A percentile compares a stretch with the other conserved stretches of the same genome.
Evolutionary conservation across 1,140 invertebrate genomes (phyloP).

Genomic region (Achroia grisella): DNA sequence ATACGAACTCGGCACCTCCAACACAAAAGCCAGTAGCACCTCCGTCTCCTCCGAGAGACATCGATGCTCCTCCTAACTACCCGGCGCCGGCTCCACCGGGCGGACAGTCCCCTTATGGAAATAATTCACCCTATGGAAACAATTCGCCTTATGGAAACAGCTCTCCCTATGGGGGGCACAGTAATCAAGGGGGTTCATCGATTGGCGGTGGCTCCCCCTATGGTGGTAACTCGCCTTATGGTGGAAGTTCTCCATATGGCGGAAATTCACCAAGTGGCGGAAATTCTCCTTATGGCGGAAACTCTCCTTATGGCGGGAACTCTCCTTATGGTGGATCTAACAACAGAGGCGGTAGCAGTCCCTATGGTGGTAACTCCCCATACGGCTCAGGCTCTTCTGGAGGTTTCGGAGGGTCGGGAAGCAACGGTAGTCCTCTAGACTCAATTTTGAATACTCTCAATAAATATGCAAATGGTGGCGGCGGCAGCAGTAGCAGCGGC

Average conservation of each 20-base stretch:
- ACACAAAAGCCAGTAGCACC: conserved; percentile 39
- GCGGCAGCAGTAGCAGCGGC: conserved; percentile 20
- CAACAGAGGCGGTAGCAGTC: conserved; percentile 25
- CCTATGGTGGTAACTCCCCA: conserved; percentile 22
- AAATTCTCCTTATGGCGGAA: conserved; percentile 22
- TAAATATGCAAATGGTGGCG: conserved; percentile 37
- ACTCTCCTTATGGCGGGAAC: conserved; percentile 23
- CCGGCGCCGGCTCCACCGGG: conserved; percentile 54
- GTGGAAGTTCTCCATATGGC: conserved; percentile 26
- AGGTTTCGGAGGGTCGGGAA: conserved; percentile 19
- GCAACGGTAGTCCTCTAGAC: conserved; percentile 38
- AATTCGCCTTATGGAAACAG: conserved; percentile 30
- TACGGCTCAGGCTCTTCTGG: conserved; percentile 18
- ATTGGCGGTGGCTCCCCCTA: conserved; percentile 28
- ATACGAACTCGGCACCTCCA: conserved; percentile 38
- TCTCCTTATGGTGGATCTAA: conserved; percentile 27
- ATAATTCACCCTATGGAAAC: conserved; percentile 30
- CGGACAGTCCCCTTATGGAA: conserved; percentile 16
- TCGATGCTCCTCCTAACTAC: conserved; percentile 52
- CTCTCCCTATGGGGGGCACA: conserved; percentile 33
- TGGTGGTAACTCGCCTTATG: conserved; percentile 29
- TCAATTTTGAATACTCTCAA: conserved; percentile 42
- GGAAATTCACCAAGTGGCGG: conserved; percentile 28
- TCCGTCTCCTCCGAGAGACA: conserved; percentile 32
- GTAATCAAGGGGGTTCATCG: conserved; percentile 14